phyloP scores from a whole-genome alignment of 2,113 vertebrate genomes.

The Pyxicephalus adspersus region DNA sequence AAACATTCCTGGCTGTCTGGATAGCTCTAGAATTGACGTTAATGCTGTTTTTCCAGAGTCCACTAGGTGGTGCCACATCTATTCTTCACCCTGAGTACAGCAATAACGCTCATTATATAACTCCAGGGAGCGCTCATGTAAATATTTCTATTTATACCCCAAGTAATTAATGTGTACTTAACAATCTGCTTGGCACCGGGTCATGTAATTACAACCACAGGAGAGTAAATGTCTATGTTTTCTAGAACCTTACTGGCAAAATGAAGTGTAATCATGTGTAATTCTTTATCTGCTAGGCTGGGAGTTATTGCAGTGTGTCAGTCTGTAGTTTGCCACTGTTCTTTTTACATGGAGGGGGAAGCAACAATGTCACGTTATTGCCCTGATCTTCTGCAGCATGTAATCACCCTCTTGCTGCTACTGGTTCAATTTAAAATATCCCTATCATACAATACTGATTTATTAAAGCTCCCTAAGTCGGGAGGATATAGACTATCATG shows the following conservation, averaged over 20 bases:
- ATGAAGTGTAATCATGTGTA: not conserved
- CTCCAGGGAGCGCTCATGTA: slow-evolving; percentile 19
- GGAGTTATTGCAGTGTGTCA: too few species aligned
- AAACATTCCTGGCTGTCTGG: too few species aligned
- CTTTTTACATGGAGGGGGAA: too few species aligned
- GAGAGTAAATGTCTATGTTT: not conserved
- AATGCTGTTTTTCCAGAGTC: not conserved
- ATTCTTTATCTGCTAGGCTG: not conserved
- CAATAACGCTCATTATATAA: not conserved
- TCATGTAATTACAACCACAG: slow-evolving; percentile 1
- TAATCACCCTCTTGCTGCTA: too few species aligned
- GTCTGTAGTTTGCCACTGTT: too few species aligned
- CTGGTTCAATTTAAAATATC: too few species aligned
- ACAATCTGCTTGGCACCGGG: not conserved
- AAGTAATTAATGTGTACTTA: slow-evolving; percentile 28
- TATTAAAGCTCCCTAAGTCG: too few species aligned
- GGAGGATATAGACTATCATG: too few species aligned
- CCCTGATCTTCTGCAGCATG: too few species aligned
- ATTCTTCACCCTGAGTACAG: not conserved
- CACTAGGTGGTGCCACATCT: slow-evolving; percentile 1
- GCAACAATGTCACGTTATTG: too few species aligned
- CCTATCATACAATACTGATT: too few species aligned
- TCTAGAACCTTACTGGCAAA: not conserved
- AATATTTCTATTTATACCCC: slow-evolving; percentile 27
- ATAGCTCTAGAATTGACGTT: too few species aligned